Evolutionary conservation across 2,113 vertebrate genomes (phyloP), one percentile per base, ranked within the genome.

Genomic region (Panthera uncia): DNA sequence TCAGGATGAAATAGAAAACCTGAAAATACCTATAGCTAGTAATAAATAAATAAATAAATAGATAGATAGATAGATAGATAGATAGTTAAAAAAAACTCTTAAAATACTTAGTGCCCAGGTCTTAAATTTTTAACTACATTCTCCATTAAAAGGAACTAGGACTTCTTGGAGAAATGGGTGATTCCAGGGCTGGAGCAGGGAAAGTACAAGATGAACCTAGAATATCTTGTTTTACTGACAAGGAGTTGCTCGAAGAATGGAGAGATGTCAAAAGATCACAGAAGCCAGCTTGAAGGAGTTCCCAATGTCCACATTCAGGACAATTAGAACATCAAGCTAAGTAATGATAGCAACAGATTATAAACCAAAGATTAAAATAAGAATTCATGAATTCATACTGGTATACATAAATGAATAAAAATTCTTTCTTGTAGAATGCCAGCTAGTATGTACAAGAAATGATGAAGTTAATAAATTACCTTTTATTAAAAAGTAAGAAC

Each of bases 331-430:
- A 82, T 68, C 73, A 85, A 80, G 36, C 48, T 76, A 76, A 89
- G 45, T 74, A 97, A 81, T 74, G n/a, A 48, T 45, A 89, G 25
- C 89, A 66, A 81, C 48, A 85, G 18, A 68, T 76, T 95, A 57
- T 73, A 31, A 90, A 80, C 36, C 36, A 91, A 79, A 79, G 38
- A 55, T 7, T 89, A 73, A 84, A 89, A 73, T 13, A 76, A 89
- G 33, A 96, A 79, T 41, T 68, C 23, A 79, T 55, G 45, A 74
- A 21, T 33, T 85, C 9, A 63, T 78, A 89, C 21, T 88, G 12
- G 63, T 83, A 41, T 52, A 92, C 41, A 61, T 71, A 78, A 83
- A 74, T 50, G 41, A 33, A 71, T 83, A 92, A 87, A 87, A 87
- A n/a, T 79, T 57, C 1, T 50, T 63, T 82, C 50, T 61, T 55